Conservation (phyloP, 1,140 invertebrate species). For the Neelides sp. region DNA sequence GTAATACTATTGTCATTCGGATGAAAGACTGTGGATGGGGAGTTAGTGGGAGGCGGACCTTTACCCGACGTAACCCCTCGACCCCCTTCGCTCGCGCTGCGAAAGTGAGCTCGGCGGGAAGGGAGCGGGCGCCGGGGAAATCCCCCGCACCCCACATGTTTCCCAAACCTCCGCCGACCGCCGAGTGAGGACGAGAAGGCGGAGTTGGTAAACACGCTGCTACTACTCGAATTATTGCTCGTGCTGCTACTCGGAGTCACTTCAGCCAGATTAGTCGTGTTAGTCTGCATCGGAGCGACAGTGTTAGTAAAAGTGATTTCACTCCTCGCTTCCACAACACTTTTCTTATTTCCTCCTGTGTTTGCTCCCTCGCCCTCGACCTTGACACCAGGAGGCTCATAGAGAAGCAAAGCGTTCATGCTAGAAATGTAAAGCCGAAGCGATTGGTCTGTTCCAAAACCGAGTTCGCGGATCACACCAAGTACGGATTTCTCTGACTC, state of each 20-base stretch:
- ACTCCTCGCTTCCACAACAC: background rate
- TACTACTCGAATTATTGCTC: background rate
- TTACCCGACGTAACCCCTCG: too few relatives aligned
- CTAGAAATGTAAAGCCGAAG: conserved; percentile 28
- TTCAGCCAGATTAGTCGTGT: conserved; percentile 2
- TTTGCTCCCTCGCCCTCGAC: too few relatives aligned
- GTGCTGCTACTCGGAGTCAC: background rate
- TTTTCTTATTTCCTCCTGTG: too few relatives aligned
- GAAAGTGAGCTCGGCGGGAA: too few relatives aligned
- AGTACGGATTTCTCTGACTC: conserved; percentile 1
- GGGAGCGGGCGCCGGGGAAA: too few relatives aligned
- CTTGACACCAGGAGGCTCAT: conserved; percentile 13
- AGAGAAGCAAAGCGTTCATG: conserved; percentile 30
- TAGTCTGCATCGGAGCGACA: background rate
- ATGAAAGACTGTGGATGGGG: too few relatives aligned
- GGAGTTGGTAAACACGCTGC: background rate
- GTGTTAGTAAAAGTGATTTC: background rate
- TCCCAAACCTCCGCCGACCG: background rate
- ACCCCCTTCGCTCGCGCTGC: too few relatives aligned
- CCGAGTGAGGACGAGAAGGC: too few relatives aligned
- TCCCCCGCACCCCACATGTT: too few relatives aligned
- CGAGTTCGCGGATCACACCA: conserved; percentile 15
- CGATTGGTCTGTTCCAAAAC: conserved; percentile 17
- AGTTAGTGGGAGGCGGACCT: too few relatives aligned
- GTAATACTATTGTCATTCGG: too few relatives aligned